Base-by-base conservation (phyloP, 1,140 invertebrate genomes). In the Nasonia vitripennis region DNA sequence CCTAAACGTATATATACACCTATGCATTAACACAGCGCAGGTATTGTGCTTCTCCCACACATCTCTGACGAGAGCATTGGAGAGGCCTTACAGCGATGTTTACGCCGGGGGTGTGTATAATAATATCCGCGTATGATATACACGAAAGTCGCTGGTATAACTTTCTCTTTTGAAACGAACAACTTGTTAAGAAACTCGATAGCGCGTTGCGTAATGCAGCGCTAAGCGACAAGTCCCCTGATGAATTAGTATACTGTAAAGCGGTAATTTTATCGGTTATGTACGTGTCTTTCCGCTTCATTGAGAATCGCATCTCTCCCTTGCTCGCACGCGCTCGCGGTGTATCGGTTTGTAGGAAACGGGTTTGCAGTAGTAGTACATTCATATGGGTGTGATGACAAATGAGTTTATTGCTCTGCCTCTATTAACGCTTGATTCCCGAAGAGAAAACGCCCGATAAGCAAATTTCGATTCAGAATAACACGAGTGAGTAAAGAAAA, bases 101-200 rank as follows among this genome's bases (percentile, higher is more conserved):
- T 62, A n/a, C 17, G 7, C 20, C 17, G 11, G 14, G 48, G 55
- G 55, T n/a, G 20, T n/a, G 17, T 62, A 62, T 7, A 62, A 5
- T 6, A 6, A 7, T n/a, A 62, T 62, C 20, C 55, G 55, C 55
- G 12, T 55, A 62, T 62, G 17, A 62, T 51, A 14, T 14, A 51
- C 12, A 12, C 2, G 48, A 14, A 51, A 12, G 48, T 51, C 20
- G 5, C 7, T 6, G 55, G 55, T 62, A 62, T 27, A 27, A 27
- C 55, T 62, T 62, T 62, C 55, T 62, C 55, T 62, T 62, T 62
- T 62, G 55, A 62, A 62, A 62, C 17, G 55, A 62, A 62, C 17
- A 62, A 62, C 55, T 62, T 62, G 55, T 62, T 62, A n/a, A 62
- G 55, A 62, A 62, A 62, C 55, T 62, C n/a, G n/a, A 62, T 62